Percentiles rank a stretch among this genome's conserved stretches.
phyloP scores from a whole-genome alignment of 2,888 invertebrate species.

The Geophilus truncorum region DNA sequence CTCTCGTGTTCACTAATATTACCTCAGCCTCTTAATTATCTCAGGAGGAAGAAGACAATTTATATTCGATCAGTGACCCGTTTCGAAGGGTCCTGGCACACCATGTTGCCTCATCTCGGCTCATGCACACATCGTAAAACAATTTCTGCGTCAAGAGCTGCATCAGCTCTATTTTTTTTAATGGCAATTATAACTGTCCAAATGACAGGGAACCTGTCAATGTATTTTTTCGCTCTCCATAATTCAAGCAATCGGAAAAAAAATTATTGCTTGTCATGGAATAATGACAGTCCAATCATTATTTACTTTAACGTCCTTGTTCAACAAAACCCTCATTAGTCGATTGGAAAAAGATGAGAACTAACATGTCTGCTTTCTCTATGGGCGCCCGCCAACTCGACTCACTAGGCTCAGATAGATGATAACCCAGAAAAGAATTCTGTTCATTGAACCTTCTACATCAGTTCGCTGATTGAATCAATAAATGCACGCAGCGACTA shows the following conservation, averaged over 20 bases:
- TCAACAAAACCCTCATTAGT: slow-evolving; percentile 4
- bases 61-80: background rate
- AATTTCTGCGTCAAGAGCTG: background rate
- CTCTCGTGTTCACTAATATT: background rate
- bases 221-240: background rate
- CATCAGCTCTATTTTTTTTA: background rate
- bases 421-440: background rate
- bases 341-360: background rate
- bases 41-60: background rate
- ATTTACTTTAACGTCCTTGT: background rate
- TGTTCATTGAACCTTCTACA: slow-evolving; percentile 10
- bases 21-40: background rate
- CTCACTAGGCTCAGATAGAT: background rate
- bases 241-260: background rate
- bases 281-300: background rate
- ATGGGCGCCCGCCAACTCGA: background rate
- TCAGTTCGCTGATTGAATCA: background rate
- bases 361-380: background rate
- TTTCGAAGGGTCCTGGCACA: background rate
- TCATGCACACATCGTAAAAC: background rate
- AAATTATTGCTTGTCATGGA: background rate
- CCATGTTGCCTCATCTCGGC: background rate
- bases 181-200: background rate
- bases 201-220: background rate
- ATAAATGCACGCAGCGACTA: background rate